Evolutionary conservation across 2,797 vertebrate genomes (phyloP).

Genomic region (Poecilia velifera): DNA sequence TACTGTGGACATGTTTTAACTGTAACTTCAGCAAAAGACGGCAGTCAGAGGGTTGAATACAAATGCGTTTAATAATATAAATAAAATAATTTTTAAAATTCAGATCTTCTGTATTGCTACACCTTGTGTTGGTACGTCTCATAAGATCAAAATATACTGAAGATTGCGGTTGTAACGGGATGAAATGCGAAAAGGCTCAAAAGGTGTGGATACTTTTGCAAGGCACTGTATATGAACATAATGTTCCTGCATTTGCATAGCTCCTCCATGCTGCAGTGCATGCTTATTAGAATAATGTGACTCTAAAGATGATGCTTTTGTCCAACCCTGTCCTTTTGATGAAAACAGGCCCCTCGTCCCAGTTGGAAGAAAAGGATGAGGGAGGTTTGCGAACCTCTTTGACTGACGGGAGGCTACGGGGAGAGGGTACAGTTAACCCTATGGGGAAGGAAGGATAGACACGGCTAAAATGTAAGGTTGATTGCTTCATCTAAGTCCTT

Average conservation of each 20-base stretch:
- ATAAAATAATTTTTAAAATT: too few species aligned
- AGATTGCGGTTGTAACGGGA: not conserved
- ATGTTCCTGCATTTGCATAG: slow-evolving; percentile 37
- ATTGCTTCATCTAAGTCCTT: slow-evolving; percentile 5
- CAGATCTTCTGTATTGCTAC: too few species aligned
- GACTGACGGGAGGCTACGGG: slow-evolving; percentile 56
- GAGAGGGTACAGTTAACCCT: slow-evolving; percentile 41
- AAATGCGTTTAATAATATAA: not conserved
- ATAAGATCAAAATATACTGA: not conserved
- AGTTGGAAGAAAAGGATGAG: slow-evolving; percentile 42
- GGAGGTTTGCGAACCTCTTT: slow-evolving; percentile 54
- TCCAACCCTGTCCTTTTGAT: slow-evolving; percentile 47
- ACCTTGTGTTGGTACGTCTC: not conserved
- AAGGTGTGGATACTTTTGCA: not conserved
- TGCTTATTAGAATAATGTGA: slow-evolving; percentile 39
- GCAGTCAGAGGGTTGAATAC: not conserved
- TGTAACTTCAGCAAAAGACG: not conserved
- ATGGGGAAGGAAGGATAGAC: slow-evolving; percentile 3
- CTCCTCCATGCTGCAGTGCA: slow-evolving; percentile 48
- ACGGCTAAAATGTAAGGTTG: slow-evolving; percentile 27
- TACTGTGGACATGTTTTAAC: not conserved
- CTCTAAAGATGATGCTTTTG: slow-evolving; percentile 56
- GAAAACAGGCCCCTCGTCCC: slow-evolving; percentile 32
- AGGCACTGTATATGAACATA: slow-evolving; percentile 25
- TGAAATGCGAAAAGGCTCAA: not conserved